A percentile compares a stretch with the other conserved stretches of the same genome.
phyloP scores from a whole-genome alignment of 2,797 vertebrate genomes.

The Delichon dasypus region DNA sequence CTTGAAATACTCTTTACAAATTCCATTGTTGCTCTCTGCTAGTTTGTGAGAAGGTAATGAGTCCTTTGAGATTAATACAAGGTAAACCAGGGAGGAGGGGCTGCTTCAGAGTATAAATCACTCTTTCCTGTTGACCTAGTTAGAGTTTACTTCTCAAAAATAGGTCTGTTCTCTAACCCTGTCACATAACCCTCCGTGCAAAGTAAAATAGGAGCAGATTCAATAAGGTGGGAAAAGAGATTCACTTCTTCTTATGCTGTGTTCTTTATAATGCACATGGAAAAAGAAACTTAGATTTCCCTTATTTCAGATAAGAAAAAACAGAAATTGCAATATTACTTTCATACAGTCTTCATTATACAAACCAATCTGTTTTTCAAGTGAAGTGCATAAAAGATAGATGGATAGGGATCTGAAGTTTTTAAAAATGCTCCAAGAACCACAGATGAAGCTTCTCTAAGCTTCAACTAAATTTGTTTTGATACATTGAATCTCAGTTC shows the following conservation, averaged over 20 bases:
- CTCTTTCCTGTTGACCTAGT: slow-evolving; percentile 28
- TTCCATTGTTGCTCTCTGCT: slow-evolving; percentile 1
- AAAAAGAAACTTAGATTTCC: neutral
- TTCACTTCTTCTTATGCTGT: neutral
- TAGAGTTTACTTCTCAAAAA: slow-evolving; percentile 19
- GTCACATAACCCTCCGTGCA: neutral
- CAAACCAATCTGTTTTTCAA: slow-evolving; percentile 30
- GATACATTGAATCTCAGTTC: neutral
- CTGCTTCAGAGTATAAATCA: slow-evolving; percentile 1
- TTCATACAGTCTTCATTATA: neutral
- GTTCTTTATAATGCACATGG: neutral
- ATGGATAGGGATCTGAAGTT: slow-evolving; percentile 7
- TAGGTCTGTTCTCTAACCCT: neutral
- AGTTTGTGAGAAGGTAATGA: slow-evolving; percentile 30
- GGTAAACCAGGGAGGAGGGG: neutral
- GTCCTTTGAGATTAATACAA: slow-evolving; percentile 26
- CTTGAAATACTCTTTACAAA: neutral
- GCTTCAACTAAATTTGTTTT: neutral
- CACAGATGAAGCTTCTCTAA: neutral
- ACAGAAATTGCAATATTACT: slow-evolving; percentile 26
- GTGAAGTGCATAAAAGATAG: neutral
- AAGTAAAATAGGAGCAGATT: neutral
- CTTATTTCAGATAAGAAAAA: slow-evolving; percentile 17
- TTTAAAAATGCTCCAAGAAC: neutral
- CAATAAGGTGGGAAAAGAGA: neutral